Percentiles rank a stretch among this genome's conserved stretches.
Conservation (phyloP, 2,888 invertebrate species). For the Lepidochrysops patricia region DNA sequence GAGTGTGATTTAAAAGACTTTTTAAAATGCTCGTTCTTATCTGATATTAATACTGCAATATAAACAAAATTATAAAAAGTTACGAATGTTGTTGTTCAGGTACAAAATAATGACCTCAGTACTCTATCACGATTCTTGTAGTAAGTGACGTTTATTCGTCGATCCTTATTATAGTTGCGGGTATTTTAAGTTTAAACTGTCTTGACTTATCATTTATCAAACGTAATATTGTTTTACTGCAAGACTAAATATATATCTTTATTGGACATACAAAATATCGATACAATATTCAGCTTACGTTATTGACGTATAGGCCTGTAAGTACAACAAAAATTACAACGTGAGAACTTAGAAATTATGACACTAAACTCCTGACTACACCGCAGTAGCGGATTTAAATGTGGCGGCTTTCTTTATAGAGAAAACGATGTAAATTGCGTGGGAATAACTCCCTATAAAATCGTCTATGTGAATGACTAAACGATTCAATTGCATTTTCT, state of each 20-base stretch:
- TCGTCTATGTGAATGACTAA: neutral
- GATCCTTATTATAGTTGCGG: neutral
- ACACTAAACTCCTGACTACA: neutral
- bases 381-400: neutral
- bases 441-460: neutral
- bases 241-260: no score
- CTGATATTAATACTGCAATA: neutral
- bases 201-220: neutral
- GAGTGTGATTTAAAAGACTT: neutral
- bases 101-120: neutral
- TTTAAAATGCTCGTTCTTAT: neutral
- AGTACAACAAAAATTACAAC: neutral
- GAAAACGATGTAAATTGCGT: neutral
- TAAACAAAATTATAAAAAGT: neutral
- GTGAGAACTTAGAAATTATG: neutral
- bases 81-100: neutral
- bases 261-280: no score
- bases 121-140: constrained; percentile 3
- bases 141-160: neutral
- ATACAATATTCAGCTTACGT: no score
- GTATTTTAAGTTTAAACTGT: neutral
- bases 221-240: no score
- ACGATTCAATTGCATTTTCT: neutral
- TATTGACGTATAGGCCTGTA: no score
- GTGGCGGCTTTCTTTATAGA: neutral